Evolutionary conservation across 2,888 invertebrate genomes (phyloP), one percentile per base, ranked within the genome.

Genomic region (Drosophila subsilvestris): DNA sequence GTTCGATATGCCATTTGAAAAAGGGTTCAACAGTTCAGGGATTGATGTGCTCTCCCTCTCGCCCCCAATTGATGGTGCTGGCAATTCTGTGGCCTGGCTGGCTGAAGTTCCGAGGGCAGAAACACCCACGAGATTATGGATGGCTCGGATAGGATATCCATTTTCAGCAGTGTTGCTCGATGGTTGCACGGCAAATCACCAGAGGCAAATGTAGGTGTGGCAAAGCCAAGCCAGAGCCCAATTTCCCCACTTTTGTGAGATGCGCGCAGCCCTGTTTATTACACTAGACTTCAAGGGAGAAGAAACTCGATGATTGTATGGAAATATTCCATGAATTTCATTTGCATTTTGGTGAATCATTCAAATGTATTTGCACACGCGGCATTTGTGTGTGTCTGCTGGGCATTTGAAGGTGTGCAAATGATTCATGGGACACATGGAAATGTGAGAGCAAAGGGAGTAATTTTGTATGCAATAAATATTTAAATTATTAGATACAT

Each of bases 1-100:
- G 57, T 54, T 56, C 72, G 80, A 76, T 72, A 59, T 51, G 68
- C 57, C 68, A 50, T 45, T 68, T 60, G 37, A 50, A 66, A 80
- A 70, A 73, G 76, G 61, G 62, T 56, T 63, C 71, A 63, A 58
- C 63, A 53, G 63, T 44, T 54, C 53, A 65, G 29, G 17, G 44
- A 42, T 43, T 56, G 22, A 45, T 29, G 18, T 51, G 20, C 17
- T 18, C 32, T 17, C 0, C 25, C 12, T 32, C 8, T n/a, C 12
- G 3, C 17, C 29, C 27, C 18, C 29, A 32, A 14, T 32, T 14
- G 48, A 42, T 48, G 62, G 44, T 9, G 18, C 45, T 8, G 27
- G 43, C 10, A 59, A 44, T 67, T 22, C 49, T 56, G 55, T 14
- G 65, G 55, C 29, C 12, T 8, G 51, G 32, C 51, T 54, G 48